Evolutionary conservation across 1,140 invertebrate genomes (phyloP).

Genomic region (Pantala flavescens): DNA sequence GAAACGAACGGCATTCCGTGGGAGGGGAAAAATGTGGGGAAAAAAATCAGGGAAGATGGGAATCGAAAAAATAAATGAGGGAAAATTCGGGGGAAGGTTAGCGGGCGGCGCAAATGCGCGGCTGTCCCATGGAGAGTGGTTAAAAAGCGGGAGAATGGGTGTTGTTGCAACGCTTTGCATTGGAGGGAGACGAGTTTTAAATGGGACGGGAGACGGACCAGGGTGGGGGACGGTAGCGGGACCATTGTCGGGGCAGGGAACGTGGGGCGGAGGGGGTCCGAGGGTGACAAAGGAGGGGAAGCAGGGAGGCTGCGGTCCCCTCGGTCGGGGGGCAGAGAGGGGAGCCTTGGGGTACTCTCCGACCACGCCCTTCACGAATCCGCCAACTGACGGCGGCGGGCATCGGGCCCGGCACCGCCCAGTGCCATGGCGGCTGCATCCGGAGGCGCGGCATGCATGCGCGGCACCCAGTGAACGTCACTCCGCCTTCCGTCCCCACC

Average conservation of each 20-base stretch:
- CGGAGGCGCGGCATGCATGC: background rate
- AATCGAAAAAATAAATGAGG: background rate
- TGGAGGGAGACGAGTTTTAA: background rate
- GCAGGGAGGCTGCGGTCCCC: background rate
- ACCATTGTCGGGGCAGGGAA: background rate
- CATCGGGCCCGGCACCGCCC: background rate
- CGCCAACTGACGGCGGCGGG: background rate
- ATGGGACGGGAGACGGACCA: background rate
- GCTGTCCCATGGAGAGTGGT: background rate
- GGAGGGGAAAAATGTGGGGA: background rate
- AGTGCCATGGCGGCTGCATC: background rate
- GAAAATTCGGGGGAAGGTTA: background rate
- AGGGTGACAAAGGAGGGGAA: background rate
- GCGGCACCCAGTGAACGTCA: background rate
- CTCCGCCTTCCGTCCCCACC: background rate
- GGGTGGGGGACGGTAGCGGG: background rate
- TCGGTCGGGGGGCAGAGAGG: background rate
- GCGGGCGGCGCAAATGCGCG: background rate
- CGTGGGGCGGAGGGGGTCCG: background rate
- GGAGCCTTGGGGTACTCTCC: background rate
- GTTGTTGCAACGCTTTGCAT: background rate
- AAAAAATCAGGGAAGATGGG: background rate
- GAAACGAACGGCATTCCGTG: background rate
- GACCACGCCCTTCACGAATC: background rate
- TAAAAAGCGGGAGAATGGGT: background rate